Evolutionary conservation across 2,797 vertebrate species (phyloP), one percentile per base, ranked within the genome.

Genomic region (Danio tinwini): DNA sequence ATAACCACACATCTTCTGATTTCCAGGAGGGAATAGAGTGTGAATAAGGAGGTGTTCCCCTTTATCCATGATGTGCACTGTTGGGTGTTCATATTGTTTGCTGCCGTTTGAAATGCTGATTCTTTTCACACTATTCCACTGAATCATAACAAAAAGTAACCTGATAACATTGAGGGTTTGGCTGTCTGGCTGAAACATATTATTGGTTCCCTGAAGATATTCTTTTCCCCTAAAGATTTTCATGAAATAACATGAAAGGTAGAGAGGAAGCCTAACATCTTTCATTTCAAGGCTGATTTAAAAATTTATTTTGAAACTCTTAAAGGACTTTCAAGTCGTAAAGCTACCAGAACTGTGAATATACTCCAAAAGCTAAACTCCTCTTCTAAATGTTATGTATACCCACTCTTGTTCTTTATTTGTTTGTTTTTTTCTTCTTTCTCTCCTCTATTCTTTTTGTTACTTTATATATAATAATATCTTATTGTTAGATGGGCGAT

Each of bases 141-240:
- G 11, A 79, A 64, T 39, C 0, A 44, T 53, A 72, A 64, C 77
- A 64, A 72, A 29, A 39, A 79, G 77, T 37, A 72, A 79, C 68
- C 47, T 37, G 49, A 79, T 79, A 72, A 64, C 59, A 37, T 79
- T 79, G 58, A 55, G 49, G 68, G 47, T 64, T 79, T 64, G 69
- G 68, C 21, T 56, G 19, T 19, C 5, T 4, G 5, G 55, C 59
- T 47, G 37, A 79, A 79, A 56, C 50, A 72, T 61, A 72, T 56
- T 64, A 17, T 52, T 17, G 45, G 8, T 42, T 61, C 76, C 29
- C 29, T 29, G 50, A 59, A 71, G 67, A 29, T 45, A 64, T 44
- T 29, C 29, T 29, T 40, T 72, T 63, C 7, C 49, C 68, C 14
- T 17, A 10, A 58, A 56, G 58, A 55, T 63, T 64, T 45, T 52